Percentiles rank a stretch among this genome's conserved stretches.
Evolutionary conservation across 2,113 vertebrate species (phyloP).

Genomic region (Capricornis sumatraensis): DNA sequence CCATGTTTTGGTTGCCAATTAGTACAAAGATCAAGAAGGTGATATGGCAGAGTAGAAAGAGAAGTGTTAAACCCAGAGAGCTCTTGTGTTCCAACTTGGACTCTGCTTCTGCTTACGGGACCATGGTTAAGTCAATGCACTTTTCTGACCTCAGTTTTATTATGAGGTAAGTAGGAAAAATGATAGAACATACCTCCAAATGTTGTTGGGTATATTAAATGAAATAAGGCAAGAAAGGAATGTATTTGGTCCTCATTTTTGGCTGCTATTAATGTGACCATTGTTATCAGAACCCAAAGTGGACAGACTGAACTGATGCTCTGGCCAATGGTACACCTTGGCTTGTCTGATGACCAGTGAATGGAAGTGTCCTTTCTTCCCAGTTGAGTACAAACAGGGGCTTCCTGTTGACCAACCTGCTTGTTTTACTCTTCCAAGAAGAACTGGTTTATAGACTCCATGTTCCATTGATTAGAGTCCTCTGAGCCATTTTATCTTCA

Average conservation of each 20-base stretch:
- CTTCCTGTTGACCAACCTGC: not conserved
- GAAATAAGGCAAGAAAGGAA: not conserved
- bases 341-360: not conserved
- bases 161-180: not conserved
- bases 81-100: not conserved
- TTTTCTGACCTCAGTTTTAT: not conserved
- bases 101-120: not conserved
- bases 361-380: not conserved
- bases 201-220: not conserved
- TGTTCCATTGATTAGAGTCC: not conserved
- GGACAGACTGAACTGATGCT: not conserved
- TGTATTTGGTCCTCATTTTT: not conserved
- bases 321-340: too few species aligned
- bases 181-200: not conserved
- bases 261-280: not conserved
- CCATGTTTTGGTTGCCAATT: not conserved
- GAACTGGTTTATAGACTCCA: not conserved
- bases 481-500: not conserved
- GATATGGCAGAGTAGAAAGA: not conserved
- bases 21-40: not conserved
- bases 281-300: not conserved
- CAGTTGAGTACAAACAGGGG: too few species aligned
- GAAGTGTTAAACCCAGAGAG: not conserved
- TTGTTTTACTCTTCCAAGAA: not conserved
- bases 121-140: not conserved